Conservation (phyloP, 2,113 vertebrate species). For the Thoracochromis brauschi region DNA sequence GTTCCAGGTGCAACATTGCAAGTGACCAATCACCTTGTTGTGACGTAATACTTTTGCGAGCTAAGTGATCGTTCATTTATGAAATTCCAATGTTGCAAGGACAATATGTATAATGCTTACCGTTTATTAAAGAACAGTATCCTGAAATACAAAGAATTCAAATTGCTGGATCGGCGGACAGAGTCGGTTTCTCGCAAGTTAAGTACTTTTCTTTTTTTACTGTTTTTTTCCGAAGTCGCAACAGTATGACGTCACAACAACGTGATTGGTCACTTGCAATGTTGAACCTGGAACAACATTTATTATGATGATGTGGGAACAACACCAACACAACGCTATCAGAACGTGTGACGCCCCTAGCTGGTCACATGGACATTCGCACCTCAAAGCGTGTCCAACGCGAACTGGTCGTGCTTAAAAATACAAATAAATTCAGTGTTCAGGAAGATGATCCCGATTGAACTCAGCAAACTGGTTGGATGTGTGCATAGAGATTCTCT, state of each 20-base stretch:
- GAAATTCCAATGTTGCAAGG: not conserved
- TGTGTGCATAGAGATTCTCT: not conserved
- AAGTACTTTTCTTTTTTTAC: not conserved
- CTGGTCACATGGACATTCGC: not conserved
- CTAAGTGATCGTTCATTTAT: not conserved
- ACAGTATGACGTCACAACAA: not conserved
- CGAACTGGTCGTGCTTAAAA: not conserved
- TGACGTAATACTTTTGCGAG: fast-evolving
- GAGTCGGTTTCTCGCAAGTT: not conserved
- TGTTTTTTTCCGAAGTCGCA: not conserved
- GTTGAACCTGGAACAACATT: not conserved
- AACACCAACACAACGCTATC: fast-evolving
- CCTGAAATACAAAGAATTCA: not conserved
- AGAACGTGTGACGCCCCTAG: not conserved
- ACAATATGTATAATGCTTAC: not conserved
- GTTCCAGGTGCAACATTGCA: not conserved
- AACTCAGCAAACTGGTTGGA: not conserved
- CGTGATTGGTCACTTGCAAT: not conserved
- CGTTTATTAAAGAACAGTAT: not conserved
- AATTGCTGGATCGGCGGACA: not conserved
- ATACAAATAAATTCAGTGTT: not conserved
- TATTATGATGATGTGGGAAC: not conserved
- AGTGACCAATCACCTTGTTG: not conserved
- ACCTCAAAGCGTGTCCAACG: not conserved
- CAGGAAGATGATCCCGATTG: not conserved